Conservation (phyloP, 2,888 invertebrate species). For the Epinotia brunnichana region DNA sequence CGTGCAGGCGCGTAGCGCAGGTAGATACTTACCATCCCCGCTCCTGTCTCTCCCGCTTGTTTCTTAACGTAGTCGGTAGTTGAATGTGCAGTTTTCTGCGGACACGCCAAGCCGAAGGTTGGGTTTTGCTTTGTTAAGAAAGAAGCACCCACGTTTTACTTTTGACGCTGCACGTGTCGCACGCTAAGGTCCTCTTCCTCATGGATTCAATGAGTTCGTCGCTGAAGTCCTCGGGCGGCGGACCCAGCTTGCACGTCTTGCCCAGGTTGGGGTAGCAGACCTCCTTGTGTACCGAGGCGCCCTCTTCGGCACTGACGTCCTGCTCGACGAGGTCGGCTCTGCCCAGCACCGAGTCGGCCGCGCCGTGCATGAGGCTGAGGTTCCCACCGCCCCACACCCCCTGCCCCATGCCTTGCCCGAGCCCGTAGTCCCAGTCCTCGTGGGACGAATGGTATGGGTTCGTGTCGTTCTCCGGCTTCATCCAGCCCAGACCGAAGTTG, state of each 20-base stretch:
- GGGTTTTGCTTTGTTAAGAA: background rate
- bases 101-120: too few species aligned
- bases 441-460: background rate
- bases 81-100: too few species aligned
- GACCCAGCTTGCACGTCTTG: background rate
- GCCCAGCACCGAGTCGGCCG: background rate
- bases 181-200: background rate
- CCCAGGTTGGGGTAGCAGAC: background rate
- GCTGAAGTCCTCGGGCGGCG: background rate
- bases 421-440: constrained; percentile 11
- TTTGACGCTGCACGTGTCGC: background rate
- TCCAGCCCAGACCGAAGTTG: background rate
- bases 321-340: background rate
- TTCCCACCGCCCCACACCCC: background rate
- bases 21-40: too few species aligned
- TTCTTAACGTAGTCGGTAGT: too few species aligned
- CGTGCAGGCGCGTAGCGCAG: too few species aligned
- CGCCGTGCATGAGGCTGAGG: background rate
- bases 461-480: background rate
- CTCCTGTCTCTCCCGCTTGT: too few species aligned
- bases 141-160: background rate
- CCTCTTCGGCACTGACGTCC: background rate
- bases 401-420: background rate
- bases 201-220: background rate
- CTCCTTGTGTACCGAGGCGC: too few species aligned